Percentiles rank a stretch among this genome's conserved stretches.
Conservation (phyloP, 1,140 invertebrate species). For the Trissolcus basalis region DNA sequence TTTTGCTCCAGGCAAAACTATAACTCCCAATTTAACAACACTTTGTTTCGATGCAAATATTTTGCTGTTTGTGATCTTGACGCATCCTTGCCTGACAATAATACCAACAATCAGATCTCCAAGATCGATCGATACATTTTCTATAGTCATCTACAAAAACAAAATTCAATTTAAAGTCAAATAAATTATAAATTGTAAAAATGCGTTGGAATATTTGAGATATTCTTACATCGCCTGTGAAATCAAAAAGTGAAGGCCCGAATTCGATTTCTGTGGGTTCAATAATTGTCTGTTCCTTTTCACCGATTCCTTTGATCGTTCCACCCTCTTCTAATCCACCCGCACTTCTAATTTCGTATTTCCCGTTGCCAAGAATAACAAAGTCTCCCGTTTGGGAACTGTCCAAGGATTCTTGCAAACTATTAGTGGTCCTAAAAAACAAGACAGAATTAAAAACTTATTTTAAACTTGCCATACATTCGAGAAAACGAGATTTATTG, state of each 20-base stretch:
- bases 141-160: slow-evolving; percentile 63
- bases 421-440: slow-evolving; percentile 65
- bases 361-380: slow-evolving; percentile 73
- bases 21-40: slow-evolving; percentile 68
- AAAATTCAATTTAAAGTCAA: slow-evolving; percentile 1
- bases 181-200: no score
- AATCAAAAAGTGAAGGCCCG: slow-evolving; percentile 68
- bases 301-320: slow-evolving; percentile 70
- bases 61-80: slow-evolving; percentile 64
- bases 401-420: slow-evolving; percentile 74
- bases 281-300: slow-evolving; percentile 59
- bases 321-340: slow-evolving; percentile 76
- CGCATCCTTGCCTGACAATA: slow-evolving; percentile 65
- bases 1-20: slow-evolving; percentile 69
- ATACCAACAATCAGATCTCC: slow-evolving; percentile 68
- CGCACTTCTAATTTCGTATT: slow-evolving; percentile 69
- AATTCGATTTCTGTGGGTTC: slow-evolving; percentile 64
- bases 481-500: background rate
- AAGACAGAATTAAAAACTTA: background rate
- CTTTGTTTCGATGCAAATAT: slow-evolving; percentile 66
- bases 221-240: slow-evolving; percentile 65
- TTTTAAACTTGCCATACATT: background rate
- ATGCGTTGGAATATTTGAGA: background rate
- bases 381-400: slow-evolving; percentile 70
- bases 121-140: slow-evolving; percentile 69